phyloP scores from a whole-genome alignment of 2,888 invertebrate species.

The Eudasyphora cyanicolor region DNA sequence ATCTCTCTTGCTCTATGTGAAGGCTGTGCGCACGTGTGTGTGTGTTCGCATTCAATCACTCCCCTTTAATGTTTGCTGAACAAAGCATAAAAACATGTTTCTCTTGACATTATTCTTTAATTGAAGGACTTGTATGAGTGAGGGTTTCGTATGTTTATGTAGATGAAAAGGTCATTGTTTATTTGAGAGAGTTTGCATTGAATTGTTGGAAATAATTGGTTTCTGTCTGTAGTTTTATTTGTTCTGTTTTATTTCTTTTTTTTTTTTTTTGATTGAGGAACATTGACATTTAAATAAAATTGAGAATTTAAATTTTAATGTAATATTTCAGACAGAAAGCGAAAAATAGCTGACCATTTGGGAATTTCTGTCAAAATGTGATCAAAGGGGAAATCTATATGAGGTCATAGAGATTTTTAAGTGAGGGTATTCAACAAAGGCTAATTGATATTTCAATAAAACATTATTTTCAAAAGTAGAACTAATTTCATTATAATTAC shows the following conservation, averaged over 20 bases:
- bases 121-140: constrained; percentile 15
- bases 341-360: too few species aligned
- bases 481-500: too few species aligned
- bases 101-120: constrained; percentile 28
- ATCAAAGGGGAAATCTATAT: too few species aligned
- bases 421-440: too few species aligned
- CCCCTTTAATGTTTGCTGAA: not conserved
- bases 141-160: too few species aligned
- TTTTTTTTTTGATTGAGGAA: not conserved
- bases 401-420: too few species aligned
- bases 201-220: not conserved
- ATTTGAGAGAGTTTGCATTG: not conserved
- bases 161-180: not conserved
- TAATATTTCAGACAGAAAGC: too few species aligned
- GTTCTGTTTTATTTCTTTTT: too few species aligned
- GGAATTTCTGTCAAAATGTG: too few species aligned
- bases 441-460: too few species aligned
- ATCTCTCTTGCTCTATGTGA: not conserved
- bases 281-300: not conserved
- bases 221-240: not conserved
- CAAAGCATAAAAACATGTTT: not conserved
- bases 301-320: not conserved
- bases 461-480: too few species aligned
- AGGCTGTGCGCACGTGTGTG: not conserved
- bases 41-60: too few species aligned